Base-by-base conservation (phyloP, 2,797 vertebrate species). In the Paedocypris micromegethes region DNA sequence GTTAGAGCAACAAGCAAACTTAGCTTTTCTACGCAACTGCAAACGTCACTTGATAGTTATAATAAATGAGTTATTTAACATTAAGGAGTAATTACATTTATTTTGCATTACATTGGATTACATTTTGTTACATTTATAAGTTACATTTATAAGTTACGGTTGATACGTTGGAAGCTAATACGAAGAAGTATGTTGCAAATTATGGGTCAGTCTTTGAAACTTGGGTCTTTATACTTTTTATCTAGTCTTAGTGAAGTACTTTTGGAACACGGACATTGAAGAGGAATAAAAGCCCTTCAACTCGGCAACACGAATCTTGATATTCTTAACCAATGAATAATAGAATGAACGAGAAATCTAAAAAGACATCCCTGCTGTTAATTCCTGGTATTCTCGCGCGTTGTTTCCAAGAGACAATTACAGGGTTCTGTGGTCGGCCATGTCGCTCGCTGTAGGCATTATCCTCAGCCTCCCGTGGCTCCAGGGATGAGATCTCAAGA, bases 401-500 rank as follows among this genome's bases (percentile, higher is more conserved):
- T 59, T 58, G 7, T 6, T 52, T 66, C 57, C 70, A 7, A 58
- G 40, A 67, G 50, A 74, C 58, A 72, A 75, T 59, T 53, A 66
- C 47, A 49, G 9, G 51, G 63, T 47, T 47, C 54, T 75, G 44
- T 58, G 38, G 43, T 64, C 60, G 72, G 6, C 4, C 23, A 6
- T 70, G 64, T 50, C 58, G 57, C 6, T 40, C 43, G 56, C 67
- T 75, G 23, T 66, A 47, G 49, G 70, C 37, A 39, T 47, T 53
- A 52, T 45, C 60, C 53, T 64, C 7, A 48, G 9, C 50, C 64
- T 66, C 44, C 51, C 61, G 58, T 60, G 23, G 56, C 54, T 67
- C 50, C 63, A 52, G 48, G 61, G 66, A 52, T 65, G 38, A 61
- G 68, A 53, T 72, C 71, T 46, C 52, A 47, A 72, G 75, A 72